phyloP scores from a whole-genome alignment of 2,888 invertebrate genomes.

The Stegophylla sp. region DNA sequence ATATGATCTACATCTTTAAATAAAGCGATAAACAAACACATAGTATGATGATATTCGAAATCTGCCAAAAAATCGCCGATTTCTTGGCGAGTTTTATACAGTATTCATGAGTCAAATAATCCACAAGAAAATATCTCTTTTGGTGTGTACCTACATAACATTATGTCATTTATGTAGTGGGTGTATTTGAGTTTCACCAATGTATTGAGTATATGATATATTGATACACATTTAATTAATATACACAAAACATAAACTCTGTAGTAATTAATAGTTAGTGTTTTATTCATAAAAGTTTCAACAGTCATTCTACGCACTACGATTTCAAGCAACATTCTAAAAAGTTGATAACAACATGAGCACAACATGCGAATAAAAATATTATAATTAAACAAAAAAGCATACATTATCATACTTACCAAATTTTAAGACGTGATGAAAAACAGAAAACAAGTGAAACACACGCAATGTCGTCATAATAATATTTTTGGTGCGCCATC shows the following conservation, averaged over 20 bases:
- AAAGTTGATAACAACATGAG: neutral
- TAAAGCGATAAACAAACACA: neutral
- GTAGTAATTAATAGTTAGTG: too few species aligned
- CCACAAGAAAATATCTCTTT: too few species aligned
- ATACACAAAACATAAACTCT: too few species aligned
- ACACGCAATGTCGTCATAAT: slow-evolving; percentile 40
- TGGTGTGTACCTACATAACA: too few species aligned
- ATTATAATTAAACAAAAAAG: slow-evolving; percentile 16
- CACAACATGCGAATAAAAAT: slow-evolving; percentile 22
- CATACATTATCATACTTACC: slow-evolving; percentile 42
- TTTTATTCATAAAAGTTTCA: neutral
- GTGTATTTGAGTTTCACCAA: too few species aligned
- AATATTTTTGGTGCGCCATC: slow-evolving; percentile 56
- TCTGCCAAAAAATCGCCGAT: too few species aligned
- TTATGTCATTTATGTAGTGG: too few species aligned
- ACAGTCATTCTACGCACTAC: neutral
- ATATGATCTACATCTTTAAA: too few species aligned
- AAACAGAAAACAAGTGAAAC: slow-evolving; percentile 55
- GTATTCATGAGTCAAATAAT: too few species aligned
- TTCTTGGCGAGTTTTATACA: too few species aligned
- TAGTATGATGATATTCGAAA: neutral
- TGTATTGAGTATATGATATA: too few species aligned
- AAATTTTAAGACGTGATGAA: slow-evolving; percentile 40
- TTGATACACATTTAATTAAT: too few species aligned
- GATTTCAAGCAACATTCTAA: neutral